Base-by-base conservation (phyloP, 1,140 invertebrate species). In the Drosophila triauraria region DNA sequence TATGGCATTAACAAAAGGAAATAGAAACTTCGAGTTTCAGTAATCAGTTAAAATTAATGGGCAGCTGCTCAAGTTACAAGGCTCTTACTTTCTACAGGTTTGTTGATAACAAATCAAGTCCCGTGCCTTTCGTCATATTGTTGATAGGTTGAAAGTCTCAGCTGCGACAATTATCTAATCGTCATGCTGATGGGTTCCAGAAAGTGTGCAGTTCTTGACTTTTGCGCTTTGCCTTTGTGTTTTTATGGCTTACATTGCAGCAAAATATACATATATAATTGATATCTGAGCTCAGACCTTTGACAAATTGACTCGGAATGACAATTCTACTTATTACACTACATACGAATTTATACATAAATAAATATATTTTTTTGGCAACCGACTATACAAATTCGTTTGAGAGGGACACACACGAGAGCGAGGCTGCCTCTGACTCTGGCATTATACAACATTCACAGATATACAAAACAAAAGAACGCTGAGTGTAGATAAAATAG, bases 381-480 rank as follows among this genome's bases (percentile, higher is more conserved):
- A 75, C n/a, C 69, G 42, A 65, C 63, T 81, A 54, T 81, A 84
- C 9, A 43, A 48, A 65, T 63, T 32, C 17, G 20, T 47, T 23
- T 4, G 35, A 53, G 58, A 63, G 46, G 59, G 72, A 65, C 30
- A 23, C 61, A 20, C 20, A 20, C 20, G 20, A 20, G 54, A 54
- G 51, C 65, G 44, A 59, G 61, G 65, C 57, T 62, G 72, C 17
- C 46, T 40, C 53, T 58, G 32, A 15, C 58, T 27, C 53, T 58
- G 32, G 30, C 42, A 87, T 87, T 82, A 79, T 80, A 82, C 70
- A 76, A 54, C 77, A 40, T 63, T 35, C 13, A 43, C 44, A 80
- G 50, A 74, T 58, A 76, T 48, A 62, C 43, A 38, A 68, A 80
- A 63, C 15, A 46, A 43, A 75, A 32, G 50, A 30, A 46, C n/a